Conservation (phyloP, 92 coral and sea anemone species). For the Heteractis magnifica region DNA sequence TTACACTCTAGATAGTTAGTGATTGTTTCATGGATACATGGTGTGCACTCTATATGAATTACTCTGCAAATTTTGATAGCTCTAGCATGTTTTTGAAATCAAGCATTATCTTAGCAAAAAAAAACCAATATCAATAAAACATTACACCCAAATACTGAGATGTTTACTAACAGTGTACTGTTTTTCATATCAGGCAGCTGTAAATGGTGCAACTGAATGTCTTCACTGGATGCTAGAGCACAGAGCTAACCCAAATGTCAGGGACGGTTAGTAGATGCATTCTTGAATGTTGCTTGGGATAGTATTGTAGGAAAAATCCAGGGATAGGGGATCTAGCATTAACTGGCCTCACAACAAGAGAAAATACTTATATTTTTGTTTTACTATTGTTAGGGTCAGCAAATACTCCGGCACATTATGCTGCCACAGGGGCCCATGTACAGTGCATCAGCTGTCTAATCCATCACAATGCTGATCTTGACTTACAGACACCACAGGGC, state of each 20-base stretch:
- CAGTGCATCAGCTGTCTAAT: constrained; percentile 84
- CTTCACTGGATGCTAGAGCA: constrained; percentile 89
- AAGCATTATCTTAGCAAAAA: too few relatives aligned
- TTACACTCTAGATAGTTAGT: too few relatives aligned
- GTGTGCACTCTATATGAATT: too few relatives aligned
- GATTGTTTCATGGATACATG: too few relatives aligned
- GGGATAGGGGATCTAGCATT: not conserved
- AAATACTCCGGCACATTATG: constrained; percentile 81
- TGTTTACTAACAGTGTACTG: not conserved
- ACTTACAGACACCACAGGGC: constrained; percentile 59
- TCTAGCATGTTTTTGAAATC: too few relatives aligned
- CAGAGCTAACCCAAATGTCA: constrained; percentile 62
- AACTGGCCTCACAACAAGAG: not conserved
- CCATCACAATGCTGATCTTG: constrained; percentile 74
- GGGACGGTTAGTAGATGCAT: constrained; percentile 64
- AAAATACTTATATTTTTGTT: not conserved
- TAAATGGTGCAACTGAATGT: constrained; percentile 86
- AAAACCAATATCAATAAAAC: too few relatives aligned
- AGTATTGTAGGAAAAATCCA: not conserved
- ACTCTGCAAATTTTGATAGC: too few relatives aligned
- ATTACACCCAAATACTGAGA: not conserved
- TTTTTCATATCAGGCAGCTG: constrained; percentile 73
- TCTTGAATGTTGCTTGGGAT: not conserved
- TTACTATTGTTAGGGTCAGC: constrained; percentile 57
- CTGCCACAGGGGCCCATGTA: constrained; percentile 87